Base-by-base conservation (phyloP, 37 sponge, comb jelly and placozoan genomes). In the Ianthella basta region DNA sequence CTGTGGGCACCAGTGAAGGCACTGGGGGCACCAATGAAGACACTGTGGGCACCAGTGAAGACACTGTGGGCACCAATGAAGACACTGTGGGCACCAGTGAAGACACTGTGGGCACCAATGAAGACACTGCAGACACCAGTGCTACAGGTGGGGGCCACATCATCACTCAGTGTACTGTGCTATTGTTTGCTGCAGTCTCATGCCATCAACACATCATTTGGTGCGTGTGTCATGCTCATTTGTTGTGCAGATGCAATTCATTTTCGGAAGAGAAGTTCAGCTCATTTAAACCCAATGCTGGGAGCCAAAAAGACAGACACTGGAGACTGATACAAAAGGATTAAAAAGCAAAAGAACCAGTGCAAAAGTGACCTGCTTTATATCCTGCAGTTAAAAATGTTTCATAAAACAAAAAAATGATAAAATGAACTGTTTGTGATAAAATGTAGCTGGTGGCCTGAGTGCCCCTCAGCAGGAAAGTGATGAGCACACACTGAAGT, bases 381-480 rank as follows among this genome's bases (percentile, higher is more conserved):
- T 10, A 24, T 10, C 29, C 25, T 2, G 29, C 10, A 10, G 65
- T 30, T 29, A 34, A 38, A 72, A 72, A 72, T 72, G 23, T 35
- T 27, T 27, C 27, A 15, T 68, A 68, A 57, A 57, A 27, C 70
- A 68, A 15, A 68, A 68, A 68, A 21, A 68, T 57, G 59, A n/a
- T n/a, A n/a, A 66, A 15, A 66, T 66, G 27, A 15, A 24, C 23
- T 24, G 59, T 56, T 61, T 12, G 10, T 4, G n/a, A 61, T 69
- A 69, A 69, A 69, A 69, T 16, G 70, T 8, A 8, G 3, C 50
- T 44, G 50, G 50, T 8, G 50, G 50, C 8, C n/a, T n/a, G n/a
- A n/a, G 50, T 44, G 50, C 6, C 50, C 50, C 50, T 75, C 78
- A 75, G 54, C 78, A 75, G 3, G 78, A 40, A 10, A 75, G 78